These are phyloP conservation scores for Lepidothrix coronata DNA, from an alignment of 2,113 vertebrate species.

Conservation along the genomic window DNA sequence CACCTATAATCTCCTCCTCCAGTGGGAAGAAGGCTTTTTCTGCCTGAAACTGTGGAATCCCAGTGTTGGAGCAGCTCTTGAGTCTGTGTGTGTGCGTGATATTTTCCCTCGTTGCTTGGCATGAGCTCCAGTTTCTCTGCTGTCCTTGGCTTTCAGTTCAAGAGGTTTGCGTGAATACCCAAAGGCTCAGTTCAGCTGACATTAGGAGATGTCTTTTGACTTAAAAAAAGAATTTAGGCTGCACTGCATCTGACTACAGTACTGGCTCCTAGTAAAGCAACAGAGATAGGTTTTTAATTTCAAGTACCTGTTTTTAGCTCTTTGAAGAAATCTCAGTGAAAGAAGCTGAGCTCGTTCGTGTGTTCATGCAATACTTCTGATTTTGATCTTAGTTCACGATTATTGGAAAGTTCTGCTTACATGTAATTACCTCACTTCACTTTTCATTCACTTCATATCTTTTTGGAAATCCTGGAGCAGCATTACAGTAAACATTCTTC, in stretches of 20 bases:
- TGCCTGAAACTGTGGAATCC: neutral
- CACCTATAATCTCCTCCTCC: neutral
- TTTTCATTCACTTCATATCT: neutral
- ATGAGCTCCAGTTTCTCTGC: neutral
- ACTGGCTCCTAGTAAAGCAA: neutral
- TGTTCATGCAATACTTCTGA: neutral
- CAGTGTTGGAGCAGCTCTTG: neutral
- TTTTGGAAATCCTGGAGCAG: neutral
- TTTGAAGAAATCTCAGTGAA: neutral
- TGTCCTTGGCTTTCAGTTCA: neutral
- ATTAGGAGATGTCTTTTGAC: neutral
- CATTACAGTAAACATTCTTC: neutral
- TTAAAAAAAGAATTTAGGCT: neutral
- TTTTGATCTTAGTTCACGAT: neutral
- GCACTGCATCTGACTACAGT: neutral
- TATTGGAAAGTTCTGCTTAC: neutral
- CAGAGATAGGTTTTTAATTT: neutral
- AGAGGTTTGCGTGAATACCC: neutral
- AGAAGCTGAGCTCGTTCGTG: neutral
- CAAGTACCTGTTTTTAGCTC: neutral
- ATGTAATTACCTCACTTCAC: neutral
- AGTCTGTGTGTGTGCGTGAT: fast-evolving
- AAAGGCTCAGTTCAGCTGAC: neutral
- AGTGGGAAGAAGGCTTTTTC: neutral
- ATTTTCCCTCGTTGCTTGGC: neutral